Evolutionary conservation across 2,113 vertebrate species (phyloP), one percentile per base, ranked within the genome.

Genomic region (Ceyx margarethae): DNA sequence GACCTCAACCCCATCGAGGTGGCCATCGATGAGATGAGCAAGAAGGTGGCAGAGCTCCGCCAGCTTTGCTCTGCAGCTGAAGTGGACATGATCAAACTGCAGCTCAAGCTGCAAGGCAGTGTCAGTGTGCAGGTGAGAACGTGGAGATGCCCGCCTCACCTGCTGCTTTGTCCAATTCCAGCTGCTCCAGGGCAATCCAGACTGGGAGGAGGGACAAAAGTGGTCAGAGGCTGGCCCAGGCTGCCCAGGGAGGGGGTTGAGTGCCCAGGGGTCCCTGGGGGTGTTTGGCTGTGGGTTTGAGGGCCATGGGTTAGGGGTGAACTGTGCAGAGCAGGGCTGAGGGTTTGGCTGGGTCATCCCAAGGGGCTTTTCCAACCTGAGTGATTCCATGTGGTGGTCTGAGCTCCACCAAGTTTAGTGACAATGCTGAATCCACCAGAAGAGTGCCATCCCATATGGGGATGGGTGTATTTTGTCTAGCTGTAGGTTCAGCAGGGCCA

Each of bases 1-100:
- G 99, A 99, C 81, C 98, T 99, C 95, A 99, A 99, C 94, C 99
- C 99, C 80, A 99, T 99, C 23, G 99, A 99, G 95, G 99, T 99
- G 85, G 99, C 99, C 94, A 99, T 99, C 28, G 99, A 99, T 6
- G 99, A 99, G 96, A 99, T 99, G 99, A 99, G 99, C 90, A 99
- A 98, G 96, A 99, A 99, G 87, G 99, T 99, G 94, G 98, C 98
- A 0, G 99, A 99, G 95, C 98, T 99, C 31, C 96, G 98, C 33
- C 98, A 99, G 94, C 98, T 99, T 42, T 99, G 99, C 94, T 98
- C 98, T 69, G 98, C 98, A 16, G 97, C 97, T 2, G 99, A 99
- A 22, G 99, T 99, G 78, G 99, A 99, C 95, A 99, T 99, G 99
- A 99, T 99, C 93, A 99, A 98, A 17, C 97, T 99, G 85, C 99